phyloP scores from a whole-genome alignment of 2,888 invertebrate species.

The Clusia tigrina region DNA sequence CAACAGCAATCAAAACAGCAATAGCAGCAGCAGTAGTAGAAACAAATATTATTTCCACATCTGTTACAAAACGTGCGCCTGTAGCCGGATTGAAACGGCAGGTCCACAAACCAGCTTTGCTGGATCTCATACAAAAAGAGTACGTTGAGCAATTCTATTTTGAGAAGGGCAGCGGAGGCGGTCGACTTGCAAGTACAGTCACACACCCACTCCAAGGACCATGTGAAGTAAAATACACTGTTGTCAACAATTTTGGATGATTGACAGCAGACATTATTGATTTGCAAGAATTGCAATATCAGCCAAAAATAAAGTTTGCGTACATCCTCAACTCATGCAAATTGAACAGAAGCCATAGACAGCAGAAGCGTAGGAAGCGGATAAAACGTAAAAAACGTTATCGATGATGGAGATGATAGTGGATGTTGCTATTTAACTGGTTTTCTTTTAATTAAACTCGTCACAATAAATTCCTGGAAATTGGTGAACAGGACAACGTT shows the following conservation, averaged over 20 bases:
- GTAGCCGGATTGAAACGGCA: background rate
- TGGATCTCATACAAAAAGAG: constrained; percentile 52
- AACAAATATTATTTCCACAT: background rate
- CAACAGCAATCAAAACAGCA: constrained; percentile 7
- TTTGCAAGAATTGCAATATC: background rate
- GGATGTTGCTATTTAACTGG: no score
- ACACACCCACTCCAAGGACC: no score
- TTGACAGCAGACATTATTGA: constrained; percentile 38
- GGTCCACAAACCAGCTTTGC: constrained; percentile 12
- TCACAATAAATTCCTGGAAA: no score
- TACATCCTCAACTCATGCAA: no score
- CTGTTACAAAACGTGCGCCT: no score
- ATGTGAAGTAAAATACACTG: no score
- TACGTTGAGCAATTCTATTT: constrained; percentile 58
- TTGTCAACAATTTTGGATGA: constrained; percentile 46
- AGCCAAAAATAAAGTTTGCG: no score
- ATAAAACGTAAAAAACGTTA: no score
- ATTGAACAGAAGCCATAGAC: no score
- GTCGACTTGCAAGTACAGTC: constrained; percentile 13
- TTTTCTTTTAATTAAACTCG: no score
- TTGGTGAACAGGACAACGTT: no score
- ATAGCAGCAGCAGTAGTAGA: constrained; percentile 23
- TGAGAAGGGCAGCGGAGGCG: constrained; percentile 60
- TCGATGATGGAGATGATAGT: no score
- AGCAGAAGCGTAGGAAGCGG: background rate